Evolutionary conservation across 2,888 invertebrate genomes (phyloP), one percentile per base, ranked within the genome.

Genomic region (Clitarchus hookeri): DNA sequence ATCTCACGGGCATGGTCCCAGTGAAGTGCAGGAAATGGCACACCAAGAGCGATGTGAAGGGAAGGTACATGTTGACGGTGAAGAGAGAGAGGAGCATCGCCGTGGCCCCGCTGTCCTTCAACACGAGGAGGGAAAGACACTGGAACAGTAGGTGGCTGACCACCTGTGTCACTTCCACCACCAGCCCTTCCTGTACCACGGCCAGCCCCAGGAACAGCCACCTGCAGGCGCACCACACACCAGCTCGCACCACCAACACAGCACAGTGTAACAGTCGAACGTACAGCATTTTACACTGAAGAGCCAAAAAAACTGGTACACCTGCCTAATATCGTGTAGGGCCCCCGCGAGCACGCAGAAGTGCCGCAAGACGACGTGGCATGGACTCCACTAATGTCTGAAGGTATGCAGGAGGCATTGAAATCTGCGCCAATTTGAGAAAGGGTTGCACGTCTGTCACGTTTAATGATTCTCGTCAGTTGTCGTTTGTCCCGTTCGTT

Each of bases 1-100:
- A 19, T 23, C 65, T 65, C 65, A 65, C 65, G 65, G 65, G 65
- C 65, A 19, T 6, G 11, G 16, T 23, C 65, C 65, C 65, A 23
- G 65, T 23, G 19, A 23, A 19, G 19, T 65, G 65, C 13, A 65
- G 19, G 65, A 65, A 23, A 6, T 16, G 11, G 65, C 65, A 65
- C 26, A 95, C 94, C 84, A 97, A 93, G 27, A 97, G 93, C 6
- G 97, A 95, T 23, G 65, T 23, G 19, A 65, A 13, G 19, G 65
- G 65, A 4, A 65, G 65, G 91, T 97, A 97, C 91, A 97, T 97
- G 91, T 97, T 97, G 2, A 97, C 94, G 0, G 97, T 96, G 86
- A 97, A 92, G 87, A 97, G 94, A 16, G 96, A 96, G 88, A 97
- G 92, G 91, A 97, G 97, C 90, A 97, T 93, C 89, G 96, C 94